Evolutionary conservation across 1,140 invertebrate species (phyloP), one percentile per base, ranked within the genome.

Genomic region (Adoxophyes honmai): DNA sequence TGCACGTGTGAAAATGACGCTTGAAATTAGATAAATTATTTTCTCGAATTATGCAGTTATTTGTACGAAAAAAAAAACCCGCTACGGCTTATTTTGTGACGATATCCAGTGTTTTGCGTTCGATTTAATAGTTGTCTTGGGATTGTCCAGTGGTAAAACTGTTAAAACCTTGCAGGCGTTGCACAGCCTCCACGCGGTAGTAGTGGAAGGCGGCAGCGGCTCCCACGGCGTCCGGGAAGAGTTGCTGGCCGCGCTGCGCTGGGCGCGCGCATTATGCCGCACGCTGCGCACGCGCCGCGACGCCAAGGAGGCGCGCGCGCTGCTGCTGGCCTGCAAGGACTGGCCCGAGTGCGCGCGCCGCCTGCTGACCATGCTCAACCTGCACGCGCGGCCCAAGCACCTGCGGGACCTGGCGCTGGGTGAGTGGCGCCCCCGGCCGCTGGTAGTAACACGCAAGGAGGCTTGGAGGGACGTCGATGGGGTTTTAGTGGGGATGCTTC

Each of bases 181-280:
- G 72, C 94, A 96, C 83, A 97, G 96, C 62, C 87, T 98, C 55
- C 96, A 98, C 89, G 94, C 96, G 65, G 97, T 98, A 95, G 96
- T 97, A 76, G 96, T 98, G 71, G 97, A 98, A 84, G 96, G 96
- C 10, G 97, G 96, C 3, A 96, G 95, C 5, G 97, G 93, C 0
- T 93, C 97, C 10, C 93, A 94, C 4, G 93, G 93, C 0, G 72
- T 75, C 52, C 75, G 80, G 39, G 70, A 64, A 4, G 97, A 98
- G 75, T 89, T 98, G 34, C 92, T 95, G 8, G 96, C 97, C 59
- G 90, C 98, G 7, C 90, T 98, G 44, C 92, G 93, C 0, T 94
- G 98, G 70, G 92, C 96, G 15, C 88, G 93, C 1, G 93, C 95
- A 59, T 82, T 96, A 2, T 91, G 95, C 10, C 92, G 94, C 54